Evolutionary conservation across 2,797 vertebrate species (phyloP).

Genomic region (Pseudocheirus occidentalis): DNA sequence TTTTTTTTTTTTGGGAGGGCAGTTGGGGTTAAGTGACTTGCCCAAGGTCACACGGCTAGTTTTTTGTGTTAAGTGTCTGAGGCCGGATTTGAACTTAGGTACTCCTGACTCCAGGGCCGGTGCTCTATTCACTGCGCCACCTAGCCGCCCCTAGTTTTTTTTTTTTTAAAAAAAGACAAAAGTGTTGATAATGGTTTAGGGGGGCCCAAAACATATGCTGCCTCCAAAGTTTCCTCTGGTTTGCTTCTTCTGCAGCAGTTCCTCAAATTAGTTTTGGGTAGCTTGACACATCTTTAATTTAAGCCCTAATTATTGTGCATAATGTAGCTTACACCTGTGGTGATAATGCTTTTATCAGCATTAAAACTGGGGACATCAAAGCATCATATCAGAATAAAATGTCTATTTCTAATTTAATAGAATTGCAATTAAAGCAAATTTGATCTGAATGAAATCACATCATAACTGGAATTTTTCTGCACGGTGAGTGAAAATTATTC

Average conservation of each 20-base stretch:
- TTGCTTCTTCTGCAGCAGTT: conserved; percentile 63
- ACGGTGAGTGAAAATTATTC: conserved; percentile 78
- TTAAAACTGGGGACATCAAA: conserved; percentile 81
- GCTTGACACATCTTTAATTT: conserved; percentile 78
- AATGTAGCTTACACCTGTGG: conserved; percentile 81
- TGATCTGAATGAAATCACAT: conserved; percentile 79
- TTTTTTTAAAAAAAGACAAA: conserved; percentile 36
- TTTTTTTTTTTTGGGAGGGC: too few species aligned
- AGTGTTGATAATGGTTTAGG: conserved; percentile 32
- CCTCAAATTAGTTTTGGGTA: conserved; percentile 74
- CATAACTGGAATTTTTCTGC: conserved; percentile 72
- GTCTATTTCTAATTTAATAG: conserved; percentile 81
- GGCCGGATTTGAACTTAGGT: too few species aligned
- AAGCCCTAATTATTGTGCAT: conserved; percentile 79
- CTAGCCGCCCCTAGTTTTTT: too few species aligned
- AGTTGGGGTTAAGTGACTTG: too few species aligned
- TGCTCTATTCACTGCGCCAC: too few species aligned
- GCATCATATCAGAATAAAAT: conserved; percentile 75
- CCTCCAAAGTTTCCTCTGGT: conserved; percentile 63
- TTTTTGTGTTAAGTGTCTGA: too few species aligned
- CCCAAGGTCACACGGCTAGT: too few species aligned
- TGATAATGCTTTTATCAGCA: conserved; percentile 81
- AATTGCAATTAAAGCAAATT: conserved; percentile 81
- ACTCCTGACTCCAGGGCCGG: too few species aligned
- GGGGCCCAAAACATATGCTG: conserved; percentile 15